phyloP scores from a whole-genome alignment of 2,113 vertebrate species.

The Zosterops borbonicus region DNA sequence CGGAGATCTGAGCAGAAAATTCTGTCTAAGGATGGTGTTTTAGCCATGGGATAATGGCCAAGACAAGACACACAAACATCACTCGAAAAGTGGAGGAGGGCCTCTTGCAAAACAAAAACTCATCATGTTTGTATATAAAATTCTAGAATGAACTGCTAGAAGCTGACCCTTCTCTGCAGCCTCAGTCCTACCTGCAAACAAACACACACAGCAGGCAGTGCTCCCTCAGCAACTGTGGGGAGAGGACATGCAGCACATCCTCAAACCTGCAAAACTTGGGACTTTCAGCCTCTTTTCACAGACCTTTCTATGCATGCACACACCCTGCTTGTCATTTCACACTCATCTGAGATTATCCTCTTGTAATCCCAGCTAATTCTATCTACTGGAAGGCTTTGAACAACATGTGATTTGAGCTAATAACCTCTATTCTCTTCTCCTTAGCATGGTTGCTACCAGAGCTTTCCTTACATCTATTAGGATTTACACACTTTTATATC shows the following conservation, averaged over 20 bases:
- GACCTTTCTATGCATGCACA: background rate
- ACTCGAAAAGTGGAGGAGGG: background rate
- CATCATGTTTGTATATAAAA: background rate
- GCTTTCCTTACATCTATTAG: background rate
- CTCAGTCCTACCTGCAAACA: background rate
- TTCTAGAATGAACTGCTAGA: background rate
- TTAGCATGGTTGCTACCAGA: background rate
- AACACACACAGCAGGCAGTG: accelerated
- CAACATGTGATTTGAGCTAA: background rate
- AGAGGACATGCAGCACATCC: accelerated
- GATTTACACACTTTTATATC: background rate
- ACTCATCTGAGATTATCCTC: background rate
- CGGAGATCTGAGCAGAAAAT: background rate
- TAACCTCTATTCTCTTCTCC: background rate
- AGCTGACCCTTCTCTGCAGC: background rate
- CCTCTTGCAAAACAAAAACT: background rate
- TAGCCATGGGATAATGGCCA: accelerated
- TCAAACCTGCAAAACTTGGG: accelerated
- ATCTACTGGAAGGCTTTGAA: background rate
- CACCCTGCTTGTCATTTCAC: background rate
- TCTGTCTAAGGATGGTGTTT: background rate
- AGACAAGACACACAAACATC: background rate
- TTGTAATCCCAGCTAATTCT: background rate
- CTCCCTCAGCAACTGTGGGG: accelerated
- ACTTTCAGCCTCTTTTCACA: background rate